phyloP scores from a whole-genome alignment of 1,140 invertebrate species.

The Panulirus ornatus region DNA sequence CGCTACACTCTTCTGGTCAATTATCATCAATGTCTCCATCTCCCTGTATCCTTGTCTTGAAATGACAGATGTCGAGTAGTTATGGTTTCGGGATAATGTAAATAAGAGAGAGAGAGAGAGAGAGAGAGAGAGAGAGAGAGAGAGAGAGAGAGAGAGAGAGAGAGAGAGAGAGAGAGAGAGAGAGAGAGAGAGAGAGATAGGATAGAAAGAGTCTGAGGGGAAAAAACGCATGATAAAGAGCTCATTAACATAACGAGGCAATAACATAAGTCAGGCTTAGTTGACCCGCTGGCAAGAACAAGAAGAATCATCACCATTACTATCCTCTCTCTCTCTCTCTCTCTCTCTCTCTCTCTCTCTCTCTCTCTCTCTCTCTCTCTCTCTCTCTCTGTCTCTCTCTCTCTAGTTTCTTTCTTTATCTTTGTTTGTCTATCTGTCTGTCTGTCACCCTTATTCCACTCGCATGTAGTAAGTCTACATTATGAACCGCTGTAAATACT shows the following conservation, averaged over 20 bases:
- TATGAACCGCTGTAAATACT: too few species aligned
- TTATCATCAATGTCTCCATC: too few species aligned
- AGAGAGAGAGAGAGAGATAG: not conserved
- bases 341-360: not conserved
- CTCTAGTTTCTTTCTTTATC: not conserved
- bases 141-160: not conserved
- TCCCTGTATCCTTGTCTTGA: too few species aligned
- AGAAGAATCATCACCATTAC: slow-evolving; percentile 23
- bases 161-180: not conserved
- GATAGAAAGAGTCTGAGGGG: not conserved
- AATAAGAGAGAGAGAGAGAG: not conserved
- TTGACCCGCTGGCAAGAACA: slow-evolving; percentile 56
- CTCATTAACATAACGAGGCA: slow-evolving; percentile 65
- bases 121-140: slow-evolving; percentile 20
- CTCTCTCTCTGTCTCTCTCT: not conserved
- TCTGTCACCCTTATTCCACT: too few species aligned
- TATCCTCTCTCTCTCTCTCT: not conserved
- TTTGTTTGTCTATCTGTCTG: too few species aligned
- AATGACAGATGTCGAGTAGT: too few species aligned
- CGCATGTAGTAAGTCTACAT: too few species aligned
- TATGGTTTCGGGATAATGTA: not conserved
- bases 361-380: not conserved
- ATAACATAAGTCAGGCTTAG: slow-evolving; percentile 66
- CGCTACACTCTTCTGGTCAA: too few species aligned
- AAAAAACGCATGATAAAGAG: slow-evolving; percentile 56